Percentiles rank a stretch among this genome's conserved stretches.
Conservation (phyloP, 1,140 invertebrate species). For the Megalopta genalis region DNA sequence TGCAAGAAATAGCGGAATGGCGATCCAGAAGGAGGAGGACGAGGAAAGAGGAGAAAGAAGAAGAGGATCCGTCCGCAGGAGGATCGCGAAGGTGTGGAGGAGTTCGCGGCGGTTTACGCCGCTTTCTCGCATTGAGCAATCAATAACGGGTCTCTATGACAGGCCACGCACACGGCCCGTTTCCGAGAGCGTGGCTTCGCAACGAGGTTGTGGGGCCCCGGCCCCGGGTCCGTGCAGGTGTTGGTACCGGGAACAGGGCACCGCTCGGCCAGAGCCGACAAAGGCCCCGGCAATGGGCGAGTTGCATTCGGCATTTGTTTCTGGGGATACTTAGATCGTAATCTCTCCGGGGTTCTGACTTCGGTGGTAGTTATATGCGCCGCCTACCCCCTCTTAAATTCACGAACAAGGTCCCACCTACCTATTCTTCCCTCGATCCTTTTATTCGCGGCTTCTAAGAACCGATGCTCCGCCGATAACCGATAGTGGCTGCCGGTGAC, state of each 20-base stretch:
- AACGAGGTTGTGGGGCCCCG: conserved; percentile 26
- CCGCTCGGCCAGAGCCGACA: conserved; percentile 70
- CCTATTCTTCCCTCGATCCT: conserved; percentile 4
- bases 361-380: conserved; percentile 62
- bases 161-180: conserved; percentile 58
- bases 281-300: conserved; percentile 72
- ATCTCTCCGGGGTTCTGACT: conserved; percentile 71
- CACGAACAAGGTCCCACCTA: conserved; percentile 41
- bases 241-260: conserved; percentile 73
- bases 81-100: conserved; percentile 33
- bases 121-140: conserved; percentile 71
- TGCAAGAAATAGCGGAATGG: background rate
- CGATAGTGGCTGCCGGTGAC: background rate
- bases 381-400: conserved; percentile 66
- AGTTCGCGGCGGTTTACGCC: conserved; percentile 56
- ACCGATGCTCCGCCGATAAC: conserved; percentile 28
- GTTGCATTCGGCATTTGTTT: conserved; percentile 79
- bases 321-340: conserved; percentile 77
- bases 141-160: conserved; percentile 74
- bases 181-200: conserved; percentile 40
- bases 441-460: conserved; percentile 49
- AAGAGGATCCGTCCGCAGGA: background rate
- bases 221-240: conserved; percentile 67
- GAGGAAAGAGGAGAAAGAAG: background rate
- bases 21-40: background rate